Base-by-base conservation (phyloP, 92 coral and sea anemone species). In the Bergia puertoricense region DNA sequence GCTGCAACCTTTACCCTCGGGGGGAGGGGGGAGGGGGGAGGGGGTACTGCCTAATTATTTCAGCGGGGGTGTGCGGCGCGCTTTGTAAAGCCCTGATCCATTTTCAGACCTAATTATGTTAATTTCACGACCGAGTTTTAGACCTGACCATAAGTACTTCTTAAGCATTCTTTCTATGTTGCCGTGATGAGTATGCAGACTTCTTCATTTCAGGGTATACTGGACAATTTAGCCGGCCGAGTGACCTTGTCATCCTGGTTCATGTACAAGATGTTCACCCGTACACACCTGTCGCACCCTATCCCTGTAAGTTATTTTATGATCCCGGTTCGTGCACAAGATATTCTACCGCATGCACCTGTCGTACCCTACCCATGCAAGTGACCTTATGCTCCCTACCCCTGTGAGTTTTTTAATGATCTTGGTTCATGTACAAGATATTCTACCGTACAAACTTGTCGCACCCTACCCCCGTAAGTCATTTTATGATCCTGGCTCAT, bases 171-270 rank as follows among this genome's bases (percentile, higher is more conserved):
- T 18, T 62, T 62, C 7, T 18, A 22, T 62, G 69, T 62, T 62
- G 30, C 8, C 69, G 30, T 62, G 8, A 62, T 62, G 69, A 5
- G 69, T 18, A 20, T 62, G 30, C 0, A 7, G 8, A 16, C 30
- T 62, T 62, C 69, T 62, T 22, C 69, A 20, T 62, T 62, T 62
- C 69, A 62, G 69, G 69, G 69, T 62, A 79, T 18, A 30, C 43
- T 79, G 69, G 46, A 48, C 68, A 79, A 39, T 79, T 79, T 79
- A 51, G 54, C 68, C 83, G 68, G 42, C 83, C 83, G 54, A 50
- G 37, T 79, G 83, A 79, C 68, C 83, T 50, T 4, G 83, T 79
- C 4, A 40, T 79, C 68, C 68, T 79, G 22, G 65, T 30, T 1
- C 83, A 79, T 79, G 83, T 79, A 3, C 83, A 51, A 30, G 83